Conservation (phyloP, 2,888 invertebrate species). For the Minunthozetes semirufus region DNA sequence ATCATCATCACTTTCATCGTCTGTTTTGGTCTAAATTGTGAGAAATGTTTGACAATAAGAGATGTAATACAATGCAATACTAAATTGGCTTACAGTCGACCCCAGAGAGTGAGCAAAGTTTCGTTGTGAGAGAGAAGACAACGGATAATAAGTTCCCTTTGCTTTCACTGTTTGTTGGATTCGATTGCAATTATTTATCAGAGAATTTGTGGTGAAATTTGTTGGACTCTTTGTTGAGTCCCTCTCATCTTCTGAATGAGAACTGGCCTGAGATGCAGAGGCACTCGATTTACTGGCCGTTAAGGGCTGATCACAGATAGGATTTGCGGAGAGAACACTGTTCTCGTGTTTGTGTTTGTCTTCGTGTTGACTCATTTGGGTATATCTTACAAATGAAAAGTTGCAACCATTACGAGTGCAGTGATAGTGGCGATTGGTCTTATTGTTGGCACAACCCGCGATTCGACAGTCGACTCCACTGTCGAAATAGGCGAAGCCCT, state of each 20-base stretch:
- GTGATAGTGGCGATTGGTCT: slow-evolving; percentile 67
- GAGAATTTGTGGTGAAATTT: neutral
- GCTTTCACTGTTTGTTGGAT: slow-evolving; percentile 64
- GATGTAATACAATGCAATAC: neutral
- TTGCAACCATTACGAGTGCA: slow-evolving; percentile 64
- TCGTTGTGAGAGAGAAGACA: slow-evolving; percentile 55
- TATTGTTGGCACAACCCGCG: slow-evolving; percentile 61
- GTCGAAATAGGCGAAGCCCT: slow-evolving; percentile 79
- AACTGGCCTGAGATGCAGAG: slow-evolving; percentile 21
- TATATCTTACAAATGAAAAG: slow-evolving; percentile 65
- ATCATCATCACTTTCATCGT: slow-evolving; percentile 22
- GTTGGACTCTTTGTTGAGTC: slow-evolving; percentile 29
- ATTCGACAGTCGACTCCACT: slow-evolving; percentile 63
- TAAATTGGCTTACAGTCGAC: neutral
- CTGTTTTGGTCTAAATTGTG: neutral
- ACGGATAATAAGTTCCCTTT: slow-evolving; percentile 83
- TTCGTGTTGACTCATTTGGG: slow-evolving; percentile 66
- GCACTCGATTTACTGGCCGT: neutral
- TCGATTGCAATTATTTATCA: neutral
- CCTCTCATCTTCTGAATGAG: neutral
- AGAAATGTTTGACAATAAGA: neutral
- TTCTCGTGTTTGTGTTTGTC: slow-evolving; percentile 55
- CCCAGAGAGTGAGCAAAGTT: slow-evolving; percentile 34
- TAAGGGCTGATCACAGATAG: slow-evolving; percentile 25
- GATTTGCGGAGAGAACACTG: neutral